Evolutionary conservation across 2,888 invertebrate species (phyloP).

Genomic region (Periphyllus acericola): DNA sequence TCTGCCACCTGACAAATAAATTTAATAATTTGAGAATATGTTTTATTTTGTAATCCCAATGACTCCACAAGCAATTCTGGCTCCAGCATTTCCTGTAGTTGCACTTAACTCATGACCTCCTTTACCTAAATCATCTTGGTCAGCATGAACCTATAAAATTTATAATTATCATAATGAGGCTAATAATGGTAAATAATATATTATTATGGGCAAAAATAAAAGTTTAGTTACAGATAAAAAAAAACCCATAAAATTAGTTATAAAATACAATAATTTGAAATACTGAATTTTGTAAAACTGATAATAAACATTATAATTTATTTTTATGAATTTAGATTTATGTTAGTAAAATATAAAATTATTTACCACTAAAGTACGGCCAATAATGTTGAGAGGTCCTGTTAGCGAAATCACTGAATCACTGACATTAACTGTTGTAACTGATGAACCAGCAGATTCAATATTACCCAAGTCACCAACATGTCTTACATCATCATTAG

Average conservation of each 20-base stretch:
- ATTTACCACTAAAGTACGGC: constrained; percentile 68
- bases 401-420: constrained; percentile 75
- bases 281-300: too few species aligned
- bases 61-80: constrained; percentile 87
- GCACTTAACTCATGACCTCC: constrained; percentile 93
- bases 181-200: too few species aligned
- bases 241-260: too few species aligned
- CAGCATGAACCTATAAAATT: constrained; percentile 77
- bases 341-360: not conserved
- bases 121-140: constrained; percentile 91
- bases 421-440: constrained; percentile 74
- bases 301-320: too few species aligned
- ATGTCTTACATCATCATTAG: constrained; percentile 78
- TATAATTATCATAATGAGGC: not conserved
- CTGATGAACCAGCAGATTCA: constrained; percentile 73
- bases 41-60: constrained; percentile 72
- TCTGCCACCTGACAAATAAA: not conserved
- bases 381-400: constrained; percentile 82
- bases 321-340: too few species aligned
- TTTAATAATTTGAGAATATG: not conserved
- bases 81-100: constrained; percentile 95
- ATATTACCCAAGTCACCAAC: constrained; percentile 93
- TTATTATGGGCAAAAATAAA: too few species aligned
- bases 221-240: too few species aligned
- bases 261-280: too few species aligned